Evolutionary conservation across 2,113 vertebrate genomes (phyloP).

Genomic region (Tragelaphus imberbis): DNA sequence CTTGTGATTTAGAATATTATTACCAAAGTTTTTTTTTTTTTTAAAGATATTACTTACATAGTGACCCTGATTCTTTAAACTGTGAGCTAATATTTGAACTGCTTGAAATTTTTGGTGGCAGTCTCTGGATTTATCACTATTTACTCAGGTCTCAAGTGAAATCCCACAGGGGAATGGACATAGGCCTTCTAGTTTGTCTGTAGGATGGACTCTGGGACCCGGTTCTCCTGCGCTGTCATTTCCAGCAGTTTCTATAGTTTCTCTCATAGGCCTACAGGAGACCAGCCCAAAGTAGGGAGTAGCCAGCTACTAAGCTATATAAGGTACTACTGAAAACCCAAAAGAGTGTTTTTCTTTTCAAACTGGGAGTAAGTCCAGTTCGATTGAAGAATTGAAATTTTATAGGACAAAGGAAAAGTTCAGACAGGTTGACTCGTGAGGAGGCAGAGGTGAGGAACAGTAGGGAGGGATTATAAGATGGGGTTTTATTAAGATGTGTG

Average conservation of each 20-base stretch:
- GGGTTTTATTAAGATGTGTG: neutral
- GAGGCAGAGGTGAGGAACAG: neutral
- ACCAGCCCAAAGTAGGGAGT: neutral
- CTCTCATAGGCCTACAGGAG: neutral
- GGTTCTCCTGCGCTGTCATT: neutral
- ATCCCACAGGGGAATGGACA: neutral
- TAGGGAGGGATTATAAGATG: neutral
- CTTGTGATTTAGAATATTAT: conserved; percentile 14
- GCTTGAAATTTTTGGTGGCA: neutral
- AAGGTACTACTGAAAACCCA: neutral
- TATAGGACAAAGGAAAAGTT: neutral
- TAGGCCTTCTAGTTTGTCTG: neutral
- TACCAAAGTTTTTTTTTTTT: neutral
- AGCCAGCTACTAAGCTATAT: neutral
- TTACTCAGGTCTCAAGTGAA: neutral
- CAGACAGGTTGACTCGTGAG: neutral
- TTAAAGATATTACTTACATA: neutral
- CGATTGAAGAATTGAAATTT: neutral
- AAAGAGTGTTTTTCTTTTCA: neutral
- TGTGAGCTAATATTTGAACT: neutral
- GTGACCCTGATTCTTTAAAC: neutral
- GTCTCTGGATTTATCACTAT: neutral
- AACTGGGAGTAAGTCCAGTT: neutral
- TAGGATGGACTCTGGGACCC: neutral
- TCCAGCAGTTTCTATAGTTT: neutral